Evolutionary conservation across 2,113 vertebrate species (phyloP).

Genomic region (Limanda limanda): DNA sequence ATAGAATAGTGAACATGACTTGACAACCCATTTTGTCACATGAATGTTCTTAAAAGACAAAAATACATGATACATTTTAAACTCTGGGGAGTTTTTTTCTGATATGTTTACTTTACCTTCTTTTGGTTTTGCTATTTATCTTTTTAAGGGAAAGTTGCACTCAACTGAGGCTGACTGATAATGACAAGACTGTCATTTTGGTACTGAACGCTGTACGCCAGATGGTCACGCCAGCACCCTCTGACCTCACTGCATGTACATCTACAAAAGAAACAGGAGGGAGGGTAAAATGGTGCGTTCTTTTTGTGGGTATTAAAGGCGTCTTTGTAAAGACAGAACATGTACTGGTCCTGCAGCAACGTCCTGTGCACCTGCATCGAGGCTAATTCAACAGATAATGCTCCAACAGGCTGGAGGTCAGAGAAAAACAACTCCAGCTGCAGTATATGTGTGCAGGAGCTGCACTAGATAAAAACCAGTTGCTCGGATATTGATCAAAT

Average conservation of each 20-base stretch:
- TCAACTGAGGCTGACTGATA: not conserved
- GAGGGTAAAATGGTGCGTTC: not conserved
- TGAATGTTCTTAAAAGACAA: too few relatives aligned
- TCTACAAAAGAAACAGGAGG: not conserved
- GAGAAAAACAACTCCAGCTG: conserved; percentile 33
- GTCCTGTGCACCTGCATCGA: not conserved
- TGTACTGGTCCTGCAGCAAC: not conserved
- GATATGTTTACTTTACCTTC: too few relatives aligned
- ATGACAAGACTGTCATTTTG: not conserved
- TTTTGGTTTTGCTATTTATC: too few relatives aligned
- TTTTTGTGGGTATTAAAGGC: not conserved
- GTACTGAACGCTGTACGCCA: not conserved
- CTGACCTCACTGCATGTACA: not conserved
- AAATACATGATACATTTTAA: too few relatives aligned
- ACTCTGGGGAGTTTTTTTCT: too few relatives aligned
- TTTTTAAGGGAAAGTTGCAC: not conserved
- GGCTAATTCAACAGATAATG: conserved; percentile 20
- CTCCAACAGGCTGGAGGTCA: conserved; percentile 21
- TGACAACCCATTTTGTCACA: too few relatives aligned
- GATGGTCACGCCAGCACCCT: not conserved
- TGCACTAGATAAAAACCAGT: conserved; percentile 47
- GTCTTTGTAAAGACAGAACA: not conserved
- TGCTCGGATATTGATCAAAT: conserved; percentile 63
- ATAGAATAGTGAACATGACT: too few relatives aligned
- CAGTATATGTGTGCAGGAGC: conserved; percentile 30